Base-by-base conservation (phyloP, 2,888 invertebrate species). In the Microdon myrmicae region DNA sequence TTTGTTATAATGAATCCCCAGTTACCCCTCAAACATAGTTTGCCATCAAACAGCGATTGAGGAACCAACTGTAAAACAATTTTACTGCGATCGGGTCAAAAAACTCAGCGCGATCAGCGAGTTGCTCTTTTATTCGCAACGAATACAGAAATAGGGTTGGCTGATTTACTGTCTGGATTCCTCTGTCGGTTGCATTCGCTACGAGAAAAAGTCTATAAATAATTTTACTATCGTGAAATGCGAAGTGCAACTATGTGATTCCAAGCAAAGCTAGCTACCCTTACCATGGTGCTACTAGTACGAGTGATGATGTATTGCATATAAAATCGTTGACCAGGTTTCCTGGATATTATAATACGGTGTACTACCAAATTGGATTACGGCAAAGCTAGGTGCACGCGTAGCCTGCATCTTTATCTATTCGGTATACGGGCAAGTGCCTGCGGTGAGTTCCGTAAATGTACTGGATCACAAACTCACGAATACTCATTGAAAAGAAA, bases 221-320 rank as follows among this genome's bases (percentile, higher is more conserved):
- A 64, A 58, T 58, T 56, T 51, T 45, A 58, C 64, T 64, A 64
- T 64, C 64, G 51, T 58, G 47, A 56, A 64, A 64, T 64, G 64
- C 58, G 58, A 64, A 64, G 64, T 64, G 64, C 58, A 58, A 64
- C 64, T 64, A 58, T 58, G 48, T 58, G 49, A 51, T 45, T 56
- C 51, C 56, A 41, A 56, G 41, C 38, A 64, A 51, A n/a, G n/a
- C n/a, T n/a, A n/a, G 56, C 56, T 64, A 64, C 64, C 64, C 56
- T n/a, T n/a, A n/a, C n/a, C n/a, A n/a, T n/a, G n/a, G n/a, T n/a
- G n/a, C n/a, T n/a, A 51, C 49, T 23, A 61, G 39, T 45, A 51
- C 51, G 10, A 47, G 45, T 16, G 23, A 39, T n/a, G 22, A 25
- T 29, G 20, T 31, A 43, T 17, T 58, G 32, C 47, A 47, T 39